Base-by-base conservation (phyloP, 2,888 invertebrate genomes). In the Eupithecia subfuscata region DNA sequence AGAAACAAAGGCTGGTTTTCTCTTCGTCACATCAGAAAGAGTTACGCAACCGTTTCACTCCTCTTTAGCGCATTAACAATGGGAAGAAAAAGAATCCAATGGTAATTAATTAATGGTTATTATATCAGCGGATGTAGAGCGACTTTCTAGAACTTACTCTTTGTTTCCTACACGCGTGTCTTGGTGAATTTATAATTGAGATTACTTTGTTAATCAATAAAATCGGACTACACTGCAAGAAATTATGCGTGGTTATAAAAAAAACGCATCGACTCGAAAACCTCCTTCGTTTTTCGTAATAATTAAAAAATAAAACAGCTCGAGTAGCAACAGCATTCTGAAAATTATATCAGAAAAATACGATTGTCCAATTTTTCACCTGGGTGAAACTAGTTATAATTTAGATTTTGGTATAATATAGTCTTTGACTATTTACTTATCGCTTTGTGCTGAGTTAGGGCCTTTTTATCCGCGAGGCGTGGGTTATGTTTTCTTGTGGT, bases 71-170 rank as follows among this genome's bases (percentile, higher is more conserved):
- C 78, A 82, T 83, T 45, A 25, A 77, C 74, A 77, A 77, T 74
- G 43, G 76, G 52, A 56, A 74, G 74, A 74, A 69, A 85, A 90
- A 90, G 84, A 86, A 80, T 82, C 85, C 88, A 87, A 89, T 88
- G 87, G 71, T 25, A 71, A 74, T 67, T 76, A 76, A 89, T 89
- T 87, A 88, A 89, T 89, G 87, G 87, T 84, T 84, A 84, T 92
- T 90, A 90, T 87, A 88, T 89, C 85, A 88, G 86, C 90, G 89
- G 88, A 91, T 91, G 89, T 88, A 84, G 87, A 87, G 82, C 76
- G 63, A 67, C 78, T 79, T 79, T 79, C 80, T 76, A 40, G 63
- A 34, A 63, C 34, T 12, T n/a, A 56, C 63, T n/a, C 69, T 48
- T 70, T 74, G 73, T 60, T 73, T 68, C 68, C 68, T 68, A 56